Evolutionary conservation across 1,140 invertebrate genomes (phyloP).

Genomic region (Ridgeia piscesae): DNA sequence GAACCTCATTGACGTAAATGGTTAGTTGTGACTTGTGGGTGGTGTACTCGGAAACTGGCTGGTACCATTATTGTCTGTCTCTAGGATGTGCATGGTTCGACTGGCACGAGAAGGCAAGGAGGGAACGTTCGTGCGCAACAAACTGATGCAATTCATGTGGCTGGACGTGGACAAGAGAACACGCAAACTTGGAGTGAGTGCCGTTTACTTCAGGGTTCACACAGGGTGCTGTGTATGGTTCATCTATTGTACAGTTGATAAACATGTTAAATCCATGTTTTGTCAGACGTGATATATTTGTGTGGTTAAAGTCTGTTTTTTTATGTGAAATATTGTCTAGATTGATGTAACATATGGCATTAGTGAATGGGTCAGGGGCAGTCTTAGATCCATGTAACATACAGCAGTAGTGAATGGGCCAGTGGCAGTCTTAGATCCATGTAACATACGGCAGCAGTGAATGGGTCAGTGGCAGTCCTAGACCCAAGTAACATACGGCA

Average conservation of each 20-base stretch:
- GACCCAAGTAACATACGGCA: no score
- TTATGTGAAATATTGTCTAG: no score
- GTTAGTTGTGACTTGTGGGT: background rate
- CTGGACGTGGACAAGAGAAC: constrained; percentile 72
- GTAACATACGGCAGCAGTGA: no score
- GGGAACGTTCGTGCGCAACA: constrained; percentile 72
- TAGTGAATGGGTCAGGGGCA: no score
- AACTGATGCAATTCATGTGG: constrained; percentile 78
- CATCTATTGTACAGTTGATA: background rate
- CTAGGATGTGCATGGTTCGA: constrained; percentile 72
- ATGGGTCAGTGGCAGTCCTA: no score
- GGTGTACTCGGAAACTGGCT: background rate
- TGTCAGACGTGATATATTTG: no score
- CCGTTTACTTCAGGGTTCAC: background rate
- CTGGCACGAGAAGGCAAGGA: constrained; percentile 74
- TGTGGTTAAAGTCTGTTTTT: no score
- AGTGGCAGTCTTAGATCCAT: no score
- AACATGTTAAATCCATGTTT: background rate
- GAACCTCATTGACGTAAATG: background rate
- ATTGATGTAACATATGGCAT: no score
- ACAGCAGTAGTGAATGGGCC: no score
- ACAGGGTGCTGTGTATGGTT: background rate
- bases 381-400: no score
- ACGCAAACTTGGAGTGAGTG: constrained; percentile 70
- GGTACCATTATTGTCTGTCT: background rate